Evolutionary conservation across 2,797 vertebrate species (phyloP).

Genomic region (Acrocephalus scirpaceus): DNA sequence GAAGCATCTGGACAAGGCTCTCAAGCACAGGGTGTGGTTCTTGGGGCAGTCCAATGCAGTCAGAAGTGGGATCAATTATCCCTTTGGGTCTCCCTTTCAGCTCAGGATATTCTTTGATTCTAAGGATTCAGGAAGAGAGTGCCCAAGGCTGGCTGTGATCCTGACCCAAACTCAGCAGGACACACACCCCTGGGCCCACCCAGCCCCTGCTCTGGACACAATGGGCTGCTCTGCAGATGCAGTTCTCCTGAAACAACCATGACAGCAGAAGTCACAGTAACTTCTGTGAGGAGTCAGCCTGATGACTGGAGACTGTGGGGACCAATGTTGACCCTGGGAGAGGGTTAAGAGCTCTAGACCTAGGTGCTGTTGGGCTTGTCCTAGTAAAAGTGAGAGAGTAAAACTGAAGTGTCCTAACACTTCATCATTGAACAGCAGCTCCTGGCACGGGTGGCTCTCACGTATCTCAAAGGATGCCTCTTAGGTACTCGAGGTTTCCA

Average conservation of each 20-base stretch:
- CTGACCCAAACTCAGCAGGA: not conserved
- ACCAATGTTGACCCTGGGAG: not conserved
- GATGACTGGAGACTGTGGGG: not conserved
- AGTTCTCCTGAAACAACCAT: not conserved
- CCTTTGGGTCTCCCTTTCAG: not conserved
- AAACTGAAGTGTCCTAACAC: not conserved
- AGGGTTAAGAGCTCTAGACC: not conserved
- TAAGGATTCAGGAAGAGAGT: not conserved
- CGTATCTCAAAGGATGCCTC: fast-evolving
- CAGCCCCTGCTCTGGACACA: not conserved
- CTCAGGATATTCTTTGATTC: not conserved
- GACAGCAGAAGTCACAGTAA: not conserved
- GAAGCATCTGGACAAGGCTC: not conserved
- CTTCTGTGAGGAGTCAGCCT: not conserved
- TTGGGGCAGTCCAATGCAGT: not conserved
- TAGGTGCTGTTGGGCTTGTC: not conserved
- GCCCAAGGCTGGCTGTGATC: not conserved
- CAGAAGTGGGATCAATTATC: not conserved
- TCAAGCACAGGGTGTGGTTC: not conserved
- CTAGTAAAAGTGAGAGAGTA: not conserved
- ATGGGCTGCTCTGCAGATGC: not conserved
- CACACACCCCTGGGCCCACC: fast-evolving
- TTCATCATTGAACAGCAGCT: not conserved
- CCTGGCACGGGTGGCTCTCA: fast-evolving
- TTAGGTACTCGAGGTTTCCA: not conserved